Percentiles rank a stretch among this genome's conserved stretches.
These are phyloP conservation scores for Drosophila leontia DNA, from an alignment of 1,140 invertebrate species.

Conservation along the genomic window DNA sequence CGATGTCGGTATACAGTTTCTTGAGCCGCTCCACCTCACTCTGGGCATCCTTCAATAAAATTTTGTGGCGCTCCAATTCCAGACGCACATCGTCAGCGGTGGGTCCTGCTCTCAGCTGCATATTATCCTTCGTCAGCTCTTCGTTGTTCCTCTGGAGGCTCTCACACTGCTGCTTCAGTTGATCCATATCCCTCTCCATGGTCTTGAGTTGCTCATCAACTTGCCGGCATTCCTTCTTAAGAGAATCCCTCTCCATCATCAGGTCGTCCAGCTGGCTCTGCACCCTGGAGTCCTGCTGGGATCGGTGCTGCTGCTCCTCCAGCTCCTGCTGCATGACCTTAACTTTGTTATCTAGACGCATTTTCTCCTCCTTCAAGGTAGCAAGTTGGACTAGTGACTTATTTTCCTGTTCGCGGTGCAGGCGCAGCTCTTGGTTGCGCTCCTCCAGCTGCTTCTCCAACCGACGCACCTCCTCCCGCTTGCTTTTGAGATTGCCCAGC, in stretches of 20 bases:
- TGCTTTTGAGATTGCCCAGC: conserved; percentile 68
- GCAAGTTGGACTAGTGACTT: conserved; percentile 68
- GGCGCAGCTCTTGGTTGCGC: conserved; percentile 61
- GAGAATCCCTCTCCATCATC: conserved; percentile 38
- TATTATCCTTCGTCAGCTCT: conserved; percentile 61
- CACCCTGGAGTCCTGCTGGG: conserved; percentile 25
- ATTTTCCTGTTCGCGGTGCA: conserved; percentile 71
- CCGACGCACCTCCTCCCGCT: conserved; percentile 75
- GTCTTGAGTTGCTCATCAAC: conserved; percentile 47
- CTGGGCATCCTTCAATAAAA: conserved; percentile 73
- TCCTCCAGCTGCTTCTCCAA: conserved; percentile 69
- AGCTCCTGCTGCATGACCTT: conserved; percentile 67
- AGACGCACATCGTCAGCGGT: conserved; percentile 55
- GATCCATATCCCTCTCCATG: conserved; percentile 52
- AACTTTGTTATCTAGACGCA: conserved; percentile 61
- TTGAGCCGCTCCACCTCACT: conserved; percentile 78
- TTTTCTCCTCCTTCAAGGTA: conserved; percentile 70
- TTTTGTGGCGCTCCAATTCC: conserved; percentile 76
- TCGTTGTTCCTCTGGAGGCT: conserved; percentile 57
- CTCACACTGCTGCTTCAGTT: conserved; percentile 63
- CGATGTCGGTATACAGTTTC: conserved; percentile 75
- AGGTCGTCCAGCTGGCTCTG: conserved; percentile 36
- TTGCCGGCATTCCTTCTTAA: conserved; percentile 40
- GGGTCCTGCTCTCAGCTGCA: conserved; percentile 34
- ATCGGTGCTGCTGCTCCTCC: conserved; percentile 39